These are phyloP conservation scores for Labeo rohita DNA, from an alignment of 2,113 vertebrate genomes.

Conservation along the genomic window DNA sequence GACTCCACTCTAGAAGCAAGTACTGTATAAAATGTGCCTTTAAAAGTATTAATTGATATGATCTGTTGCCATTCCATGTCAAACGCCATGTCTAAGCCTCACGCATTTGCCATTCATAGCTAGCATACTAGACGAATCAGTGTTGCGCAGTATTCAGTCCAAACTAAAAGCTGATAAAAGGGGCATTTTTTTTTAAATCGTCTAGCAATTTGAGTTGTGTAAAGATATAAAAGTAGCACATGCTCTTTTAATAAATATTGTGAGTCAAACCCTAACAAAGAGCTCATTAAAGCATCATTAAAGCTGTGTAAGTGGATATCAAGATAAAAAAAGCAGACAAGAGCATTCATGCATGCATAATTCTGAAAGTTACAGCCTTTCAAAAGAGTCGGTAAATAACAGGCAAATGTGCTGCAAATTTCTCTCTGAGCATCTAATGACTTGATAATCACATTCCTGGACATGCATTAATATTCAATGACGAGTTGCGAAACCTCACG, in stretches of 20 bases:
- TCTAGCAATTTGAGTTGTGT: constrained; percentile 20
- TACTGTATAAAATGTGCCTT: constrained; percentile 77
- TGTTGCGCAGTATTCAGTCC: constrained; percentile 10
- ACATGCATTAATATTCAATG: constrained; percentile 43
- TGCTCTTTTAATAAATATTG: constrained; percentile 45
- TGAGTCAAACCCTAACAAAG: constrained; percentile 10
- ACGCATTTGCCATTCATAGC: constrained; percentile 46
- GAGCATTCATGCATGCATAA: constrained; percentile 51
- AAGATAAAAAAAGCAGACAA: constrained; percentile 31
- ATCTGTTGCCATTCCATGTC: constrained; percentile 49
- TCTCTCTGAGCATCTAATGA: constrained; percentile 40
- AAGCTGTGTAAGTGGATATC: constrained; percentile 35
- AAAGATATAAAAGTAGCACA: constrained; percentile 33
- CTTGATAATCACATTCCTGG: constrained; percentile 37
- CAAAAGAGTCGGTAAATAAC: constrained; percentile 51
- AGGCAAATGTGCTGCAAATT: constrained; percentile 48
- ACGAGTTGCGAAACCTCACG: not conserved
- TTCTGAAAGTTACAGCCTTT: constrained; percentile 41
- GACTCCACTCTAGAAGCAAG: constrained; percentile 59
- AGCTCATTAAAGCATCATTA: constrained; percentile 45
- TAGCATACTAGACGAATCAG: constrained; percentile 36
- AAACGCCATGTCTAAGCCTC: constrained; percentile 57
- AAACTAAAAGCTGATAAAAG: constrained; percentile 12
- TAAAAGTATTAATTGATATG: constrained; percentile 63
- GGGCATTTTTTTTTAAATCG: not conserved